Evolutionary conservation across 2,113 vertebrate genomes (phyloP), one percentile per base, ranked within the genome.

Genomic region (Potamarius usumacintae): DNA sequence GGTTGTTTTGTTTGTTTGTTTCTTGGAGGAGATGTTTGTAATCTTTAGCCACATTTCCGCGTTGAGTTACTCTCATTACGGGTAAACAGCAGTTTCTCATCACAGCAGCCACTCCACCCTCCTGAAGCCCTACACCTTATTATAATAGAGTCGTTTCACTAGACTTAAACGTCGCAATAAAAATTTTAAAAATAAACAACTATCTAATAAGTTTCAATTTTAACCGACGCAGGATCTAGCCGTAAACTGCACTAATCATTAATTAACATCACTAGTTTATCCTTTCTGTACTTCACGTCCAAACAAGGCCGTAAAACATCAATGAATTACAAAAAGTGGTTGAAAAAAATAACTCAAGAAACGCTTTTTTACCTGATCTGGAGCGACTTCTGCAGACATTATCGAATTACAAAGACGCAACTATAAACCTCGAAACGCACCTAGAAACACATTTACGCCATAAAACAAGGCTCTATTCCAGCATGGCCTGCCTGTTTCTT

Each of bases 311-410:
- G 67, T 88, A 83, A 87, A 84, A 86, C 57, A 83, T 77, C n/a
- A 52, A 81, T 71, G 58, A 20, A 84, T 50, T 65, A 27, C 58
- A 72, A 85, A 85, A 88, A 67, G 12, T 50, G 0, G n/a, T 27
- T 27, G 15, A 55, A 55, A 58, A 81, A 82, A 27, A 50, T 18
- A 90, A 52, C n/a, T 20, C 48, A 34, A 58, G 27, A 42, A 71
- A 77, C 42, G 15, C 57, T n/a, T 89, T 90, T 86, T 92, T 94
- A 96, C 95, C 95, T 96, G 95, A 80, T 96, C 95, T 89, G 94
- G 92, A 58, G 94, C 34, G 92, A 88, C 92, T 86, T 96, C 95
- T 87, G 92, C 89, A 89, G 95, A 89, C 95, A 96, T 96, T 89
- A 25, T 89, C 20, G 14, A 53, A 67, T 18, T 52, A 52, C 42